Base-by-base conservation (phyloP, 2,113 vertebrate species). In the Dromas ardeola region DNA sequence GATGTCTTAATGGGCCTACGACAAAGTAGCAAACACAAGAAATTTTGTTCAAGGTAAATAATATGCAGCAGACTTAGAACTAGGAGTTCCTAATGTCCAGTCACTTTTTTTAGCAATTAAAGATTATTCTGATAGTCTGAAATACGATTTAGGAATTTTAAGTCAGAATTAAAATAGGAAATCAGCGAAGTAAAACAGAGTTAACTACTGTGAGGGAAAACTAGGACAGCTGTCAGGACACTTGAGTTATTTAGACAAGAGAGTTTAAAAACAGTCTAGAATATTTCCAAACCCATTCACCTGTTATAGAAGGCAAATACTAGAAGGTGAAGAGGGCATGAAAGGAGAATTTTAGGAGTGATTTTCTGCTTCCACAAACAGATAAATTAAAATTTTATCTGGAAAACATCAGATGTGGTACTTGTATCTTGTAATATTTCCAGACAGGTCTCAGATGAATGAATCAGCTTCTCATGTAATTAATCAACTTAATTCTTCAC, bases 401-500 rank as follows among this genome's bases (percentile, higher is more conserved):
- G 56, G 61, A 81, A 88, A 95, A 79, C 9, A 81, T 74, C 49
- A 82, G 71, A 70, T 4, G 0, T 38, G 26, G 40, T 79, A 56
- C 36, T 65, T 91, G 7, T 45, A 34, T 78, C 47, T 62, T 55
- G 21, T 89, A 88, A 66, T 81, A 88, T 88, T 95, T 96, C 61
- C 90, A 81, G 76, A 71, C 56, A 86, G 65, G 69, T 71, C 30
- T 93, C 43, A 70, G 65, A 47, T 55, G 52, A 89, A 86, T 97
- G 90, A 92, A 89, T 95, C 91, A 89, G 42, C 83, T 92, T 87
- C 73, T 86, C 6, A 2, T 26, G 27, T 94, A 95, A 93, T 92
- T 95, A 95, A 95, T 95, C 55, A 92, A 83, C 93, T 71, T 86
- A 92, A 86, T 66, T 91, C 69, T 81, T 93, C 92, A 38, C 22